Evolutionary conservation across 1,140 invertebrate species (phyloP).

Genomic region (Macrocentrus cingulum): DNA sequence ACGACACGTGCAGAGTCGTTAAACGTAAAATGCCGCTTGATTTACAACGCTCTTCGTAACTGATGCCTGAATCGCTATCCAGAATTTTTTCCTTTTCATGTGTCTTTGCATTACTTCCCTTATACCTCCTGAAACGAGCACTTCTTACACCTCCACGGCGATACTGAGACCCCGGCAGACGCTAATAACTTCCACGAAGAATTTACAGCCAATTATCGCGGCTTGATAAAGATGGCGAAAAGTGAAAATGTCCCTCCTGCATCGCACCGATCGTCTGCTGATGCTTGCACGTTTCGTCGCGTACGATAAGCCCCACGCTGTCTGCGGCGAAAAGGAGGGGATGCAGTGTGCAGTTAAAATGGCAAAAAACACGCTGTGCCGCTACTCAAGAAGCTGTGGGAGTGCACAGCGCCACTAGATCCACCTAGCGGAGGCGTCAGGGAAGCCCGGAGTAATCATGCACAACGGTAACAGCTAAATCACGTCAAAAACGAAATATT

Average conservation of each 20-base stretch:
- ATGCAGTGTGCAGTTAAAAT: not conserved
- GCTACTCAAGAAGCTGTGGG: conserved; percentile 1
- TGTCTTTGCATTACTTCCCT: conserved; percentile 6
- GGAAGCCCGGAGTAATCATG: not conserved
- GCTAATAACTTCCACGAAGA: conserved; percentile 23
- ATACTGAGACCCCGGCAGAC: conserved; percentile 11
- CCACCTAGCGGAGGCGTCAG: not conserved
- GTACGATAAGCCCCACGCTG: not conserved
- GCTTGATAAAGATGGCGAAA: conserved; percentile 25
- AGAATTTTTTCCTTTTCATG: conserved; percentile 12
- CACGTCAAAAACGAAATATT: too few species aligned
- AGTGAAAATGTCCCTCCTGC: conserved; percentile 30
- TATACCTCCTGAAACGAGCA: not conserved
- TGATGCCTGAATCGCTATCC: conserved; percentile 24
- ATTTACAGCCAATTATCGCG: conserved; percentile 28
- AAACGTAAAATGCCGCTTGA: conserved; percentile 24
- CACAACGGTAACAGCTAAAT: too few species aligned
- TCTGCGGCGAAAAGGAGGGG: not conserved
- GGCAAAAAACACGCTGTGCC: not conserved
- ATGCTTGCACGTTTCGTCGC: not conserved
- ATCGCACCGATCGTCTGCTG: not conserved
- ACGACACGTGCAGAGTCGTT: conserved; percentile 20
- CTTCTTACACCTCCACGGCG: not conserved
- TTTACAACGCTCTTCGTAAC: conserved; percentile 29
- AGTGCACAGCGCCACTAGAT: not conserved